A percentile compares a stretch with the other conserved stretches of the same genome.
Conservation (phyloP, 2,113 vertebrate genomes). For the Sturnira hondurensis region DNA sequence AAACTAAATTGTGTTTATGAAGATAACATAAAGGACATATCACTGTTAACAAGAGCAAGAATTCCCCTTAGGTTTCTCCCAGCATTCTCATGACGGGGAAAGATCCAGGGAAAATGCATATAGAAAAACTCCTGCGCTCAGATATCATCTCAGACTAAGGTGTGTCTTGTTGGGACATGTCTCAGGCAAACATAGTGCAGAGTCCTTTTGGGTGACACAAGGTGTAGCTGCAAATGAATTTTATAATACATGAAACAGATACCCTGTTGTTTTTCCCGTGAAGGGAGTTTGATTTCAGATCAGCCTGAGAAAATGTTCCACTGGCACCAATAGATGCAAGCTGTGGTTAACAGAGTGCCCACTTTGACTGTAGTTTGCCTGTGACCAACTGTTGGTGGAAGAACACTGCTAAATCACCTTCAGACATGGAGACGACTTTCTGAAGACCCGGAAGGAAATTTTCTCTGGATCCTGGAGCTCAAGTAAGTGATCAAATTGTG, state of each 20-base stretch:
- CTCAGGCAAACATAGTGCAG: not conserved
- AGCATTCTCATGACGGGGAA: not conserved
- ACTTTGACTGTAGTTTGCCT: not conserved
- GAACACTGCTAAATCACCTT: not conserved
- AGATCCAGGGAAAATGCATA: not conserved
- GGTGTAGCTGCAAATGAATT: not conserved
- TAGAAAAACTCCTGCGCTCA: not conserved
- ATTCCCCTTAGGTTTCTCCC: not conserved
- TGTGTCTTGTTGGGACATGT: not conserved
- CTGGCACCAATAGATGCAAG: not conserved
- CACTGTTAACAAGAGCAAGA: not conserved
- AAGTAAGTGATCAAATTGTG: not conserved
- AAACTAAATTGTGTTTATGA: not conserved
- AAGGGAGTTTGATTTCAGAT: not conserved
- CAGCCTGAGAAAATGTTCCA: not conserved
- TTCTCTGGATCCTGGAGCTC: not conserved
- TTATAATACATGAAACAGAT: not conserved
- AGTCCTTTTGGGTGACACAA: not conserved
- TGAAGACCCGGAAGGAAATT: not conserved
- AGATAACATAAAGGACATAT: not conserved
- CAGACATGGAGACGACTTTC: not conserved
- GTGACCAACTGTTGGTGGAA: accelerated
- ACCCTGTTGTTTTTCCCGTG: not conserved
- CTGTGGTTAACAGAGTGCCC: not conserved
- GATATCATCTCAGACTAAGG: not conserved